Percentiles rank a stretch among this genome's conserved stretches.
Evolutionary conservation across 2,888 invertebrate species (phyloP).

Genomic region (Callinectes sapidus): DNA sequence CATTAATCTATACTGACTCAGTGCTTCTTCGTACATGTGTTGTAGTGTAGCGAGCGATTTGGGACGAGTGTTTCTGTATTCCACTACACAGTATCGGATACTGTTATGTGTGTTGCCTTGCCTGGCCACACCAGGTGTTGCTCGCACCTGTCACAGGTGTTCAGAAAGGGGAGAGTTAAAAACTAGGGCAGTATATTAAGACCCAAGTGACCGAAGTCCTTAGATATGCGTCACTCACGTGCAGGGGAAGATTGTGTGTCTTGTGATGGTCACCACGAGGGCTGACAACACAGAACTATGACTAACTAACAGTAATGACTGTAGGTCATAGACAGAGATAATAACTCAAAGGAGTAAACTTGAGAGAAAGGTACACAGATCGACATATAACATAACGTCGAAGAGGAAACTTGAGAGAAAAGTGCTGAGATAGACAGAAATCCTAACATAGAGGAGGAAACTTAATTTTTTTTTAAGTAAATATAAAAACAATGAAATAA

Average conservation of each 20-base stretch:
- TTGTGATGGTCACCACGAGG: not conserved
- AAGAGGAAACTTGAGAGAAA: not conserved
- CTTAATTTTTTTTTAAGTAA: too few relatives aligned
- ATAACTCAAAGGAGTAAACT: too few relatives aligned
- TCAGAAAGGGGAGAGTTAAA: not conserved
- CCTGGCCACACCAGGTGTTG: not conserved
- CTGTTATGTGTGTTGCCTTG: not conserved
- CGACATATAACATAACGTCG: not conserved
- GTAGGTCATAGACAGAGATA: too few relatives aligned
- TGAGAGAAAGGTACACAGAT: not conserved
- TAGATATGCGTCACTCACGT: not conserved
- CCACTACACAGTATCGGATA: not conserved
- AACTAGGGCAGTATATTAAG: not conserved
- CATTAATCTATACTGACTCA: not conserved
- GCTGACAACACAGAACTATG: not conserved
- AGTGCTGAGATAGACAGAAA: not conserved
- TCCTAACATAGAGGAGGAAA: not conserved
- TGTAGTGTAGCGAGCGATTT: not conserved
- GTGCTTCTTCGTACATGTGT: not conserved
- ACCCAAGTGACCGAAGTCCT: not conserved
- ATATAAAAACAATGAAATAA: too few relatives aligned
- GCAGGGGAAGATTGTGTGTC: not conserved
- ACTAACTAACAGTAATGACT: too few relatives aligned
- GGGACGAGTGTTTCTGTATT: not conserved
- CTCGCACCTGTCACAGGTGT: conserved; percentile 8